Evolutionary conservation across 2,888 invertebrate species (phyloP).

Genomic region (Microchrysa polita): DNA sequence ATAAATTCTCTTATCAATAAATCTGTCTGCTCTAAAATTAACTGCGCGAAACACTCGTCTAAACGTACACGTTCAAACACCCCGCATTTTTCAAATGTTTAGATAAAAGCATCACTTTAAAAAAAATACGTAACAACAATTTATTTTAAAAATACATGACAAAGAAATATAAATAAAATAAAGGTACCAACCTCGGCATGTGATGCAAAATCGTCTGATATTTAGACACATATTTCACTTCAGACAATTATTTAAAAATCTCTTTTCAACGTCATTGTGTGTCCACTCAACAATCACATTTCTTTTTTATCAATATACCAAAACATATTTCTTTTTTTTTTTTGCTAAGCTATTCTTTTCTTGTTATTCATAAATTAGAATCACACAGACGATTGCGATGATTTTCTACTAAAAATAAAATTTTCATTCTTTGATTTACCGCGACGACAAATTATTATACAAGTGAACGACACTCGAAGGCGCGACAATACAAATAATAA

Average conservation of each 20-base stretch:
- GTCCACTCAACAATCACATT: conserved; percentile 29
- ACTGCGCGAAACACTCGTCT: no score
- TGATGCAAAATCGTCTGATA: conserved; percentile 58
- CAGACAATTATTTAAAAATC: conserved; percentile 28
- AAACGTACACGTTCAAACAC: neutral
- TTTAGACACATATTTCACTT: conserved; percentile 57
- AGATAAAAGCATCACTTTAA: conserved; percentile 5
- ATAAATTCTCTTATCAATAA: no score
- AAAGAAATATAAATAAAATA: neutral
- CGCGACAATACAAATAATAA: no score
- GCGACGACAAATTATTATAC: no score
- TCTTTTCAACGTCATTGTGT: conserved; percentile 38
- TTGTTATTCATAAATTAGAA: conserved; percentile 7
- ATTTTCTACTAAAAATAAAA: neutral
- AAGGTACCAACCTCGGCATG: conserved; percentile 59
- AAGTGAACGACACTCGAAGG: no score
- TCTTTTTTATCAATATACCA: conserved; percentile 13
- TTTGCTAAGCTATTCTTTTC: neutral
- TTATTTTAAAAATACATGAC: neutral
- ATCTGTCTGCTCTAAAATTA: no score
- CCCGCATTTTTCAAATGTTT: neutral
- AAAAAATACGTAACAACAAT: neutral
- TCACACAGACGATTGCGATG: neutral
- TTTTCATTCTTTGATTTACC: no score
- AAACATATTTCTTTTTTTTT: no score